Evolutionary conservation across 2,888 invertebrate genomes (phyloP).

Genomic region (Drosophila picticornis): DNA sequence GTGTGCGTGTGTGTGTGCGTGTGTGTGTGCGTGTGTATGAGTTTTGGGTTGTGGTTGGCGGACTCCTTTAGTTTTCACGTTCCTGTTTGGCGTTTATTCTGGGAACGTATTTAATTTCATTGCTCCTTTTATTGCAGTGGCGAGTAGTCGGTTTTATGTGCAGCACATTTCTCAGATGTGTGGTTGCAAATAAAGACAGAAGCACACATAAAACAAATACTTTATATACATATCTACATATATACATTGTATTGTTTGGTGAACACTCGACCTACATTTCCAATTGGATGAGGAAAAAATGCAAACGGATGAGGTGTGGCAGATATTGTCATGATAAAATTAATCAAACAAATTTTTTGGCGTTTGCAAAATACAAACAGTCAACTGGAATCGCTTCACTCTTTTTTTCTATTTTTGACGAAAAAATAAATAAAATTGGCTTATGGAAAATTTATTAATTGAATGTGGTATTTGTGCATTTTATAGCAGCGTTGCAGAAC

Average conservation of each 20-base stretch:
- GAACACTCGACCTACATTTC: conserved; percentile 49
- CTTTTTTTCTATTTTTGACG: background rate
- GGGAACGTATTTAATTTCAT: conserved; percentile 70
- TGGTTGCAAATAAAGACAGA: conserved; percentile 12
- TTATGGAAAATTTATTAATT: background rate
- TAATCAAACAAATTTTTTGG: conserved; percentile 14
- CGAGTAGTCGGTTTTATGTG: conserved; percentile 46
- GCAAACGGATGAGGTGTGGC: conserved; percentile 5
- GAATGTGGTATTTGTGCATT: background rate
- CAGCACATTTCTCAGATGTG: conserved; percentile 24
- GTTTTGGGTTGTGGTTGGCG: background rate
- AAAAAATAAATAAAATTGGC: background rate
- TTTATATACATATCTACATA: background rate
- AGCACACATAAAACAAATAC: background rate
- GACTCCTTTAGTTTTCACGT: conserved; percentile 39
- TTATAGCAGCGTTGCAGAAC: background rate
- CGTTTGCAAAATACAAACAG: conserved; percentile 15
- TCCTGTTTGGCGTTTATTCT: conserved; percentile 58
- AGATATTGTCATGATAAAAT: conserved; percentile 36
- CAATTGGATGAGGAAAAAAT: conserved; percentile 30
- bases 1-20: background rate
- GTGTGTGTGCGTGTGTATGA: conserved; percentile 8
- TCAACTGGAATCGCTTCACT: conserved; percentile 3
- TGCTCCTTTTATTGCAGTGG: conserved; percentile 43
- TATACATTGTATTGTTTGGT: conserved; percentile 32